Base-by-base conservation (phyloP, 2,888 invertebrate genomes). In the Synanthedon andrenaeformis region DNA sequence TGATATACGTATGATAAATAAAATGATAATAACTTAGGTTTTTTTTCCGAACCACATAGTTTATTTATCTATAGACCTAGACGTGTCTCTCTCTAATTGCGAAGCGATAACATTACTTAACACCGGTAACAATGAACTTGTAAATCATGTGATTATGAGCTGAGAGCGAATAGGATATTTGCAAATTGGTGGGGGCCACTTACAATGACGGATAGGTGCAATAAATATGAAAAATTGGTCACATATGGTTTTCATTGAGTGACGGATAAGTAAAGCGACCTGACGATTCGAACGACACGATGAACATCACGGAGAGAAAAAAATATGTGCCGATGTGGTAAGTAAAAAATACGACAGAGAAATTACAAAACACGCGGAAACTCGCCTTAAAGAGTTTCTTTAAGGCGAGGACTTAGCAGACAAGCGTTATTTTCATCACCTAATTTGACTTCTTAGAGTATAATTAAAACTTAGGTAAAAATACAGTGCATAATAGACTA, bases 291-390 rank as follows among this genome's bases (percentile, higher is more conserved):
- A 14, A 45, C 45, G 45, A 45, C 45, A 58, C 55, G 50, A 73
- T 75, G 72, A 58, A 71, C 48, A 61, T 67, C 55, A 55, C 64
- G 13, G 56, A 60, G 3, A 69, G 63, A 51, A 70, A 69, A 54
- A 71, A 72, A 59, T 79, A 78, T 62, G 61, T 66, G 55, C 63
- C 65, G 23, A 72, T 76, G 55, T 67, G 76, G 79, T 80, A 67
- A 75, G 76, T 72, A 28, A 42, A 35, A 8, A 4, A 4, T 35
- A 35, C 10, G 35, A 8, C 35, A 35, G 3, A 35, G 35, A 35
- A 23, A 23, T 4, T 23, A 23, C 3, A 23, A 1, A 23, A 17
- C 2, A 17, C 2, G 17, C 2, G 17, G 17, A 17, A 17, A 17
- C 17, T 17, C 17, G 17, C 17, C 17, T 17, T 17, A 17, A 17